A percentile compares a stretch with the other conserved stretches of the same genome.
Conservation (phyloP, 2,888 invertebrate genomes). For the Apodemia hepburni region DNA sequence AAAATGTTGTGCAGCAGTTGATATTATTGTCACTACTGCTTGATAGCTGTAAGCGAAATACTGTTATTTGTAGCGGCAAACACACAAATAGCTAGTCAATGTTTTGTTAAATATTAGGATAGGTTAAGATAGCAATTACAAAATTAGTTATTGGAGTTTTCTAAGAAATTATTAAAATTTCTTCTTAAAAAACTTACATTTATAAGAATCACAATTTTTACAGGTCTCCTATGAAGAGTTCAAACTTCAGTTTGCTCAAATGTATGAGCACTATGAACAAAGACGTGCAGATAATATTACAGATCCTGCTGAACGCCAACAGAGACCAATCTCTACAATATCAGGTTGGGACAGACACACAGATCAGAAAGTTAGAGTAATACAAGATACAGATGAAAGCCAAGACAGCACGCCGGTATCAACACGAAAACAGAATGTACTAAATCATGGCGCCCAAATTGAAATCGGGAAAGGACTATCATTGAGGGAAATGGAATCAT, state of each 20-base stretch:
- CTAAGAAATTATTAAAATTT: too few species aligned
- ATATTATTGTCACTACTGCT: too few species aligned
- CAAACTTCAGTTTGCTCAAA: constrained; percentile 97
- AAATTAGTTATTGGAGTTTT: too few species aligned
- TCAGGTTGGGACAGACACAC: constrained; percentile 93
- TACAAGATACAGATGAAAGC: constrained; percentile 43
- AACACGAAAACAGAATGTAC: constrained; percentile 46
- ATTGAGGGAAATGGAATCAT: constrained; percentile 64
- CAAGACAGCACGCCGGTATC: constrained; percentile 43
- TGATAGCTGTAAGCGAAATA: too few species aligned
- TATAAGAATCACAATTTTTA: constrained; percentile 22
- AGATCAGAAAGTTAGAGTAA: constrained; percentile 37
- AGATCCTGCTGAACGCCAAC: constrained; percentile 95
- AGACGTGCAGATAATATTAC: constrained; percentile 97
- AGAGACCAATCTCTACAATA: constrained; percentile 96
- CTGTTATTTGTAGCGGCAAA: too few species aligned
- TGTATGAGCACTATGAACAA: constrained; percentile 97
- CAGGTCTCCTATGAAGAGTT: constrained; percentile 99
- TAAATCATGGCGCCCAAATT: constrained; percentile 70
- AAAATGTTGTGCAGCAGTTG: too few species aligned
- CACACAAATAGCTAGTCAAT: too few species aligned
- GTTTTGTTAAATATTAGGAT: too few species aligned
- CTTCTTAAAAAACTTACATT: background rate
- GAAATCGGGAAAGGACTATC: constrained; percentile 69
- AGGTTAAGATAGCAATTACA: too few species aligned